These are phyloP conservation scores for Tubiluchus corallicola DNA, from an alignment of 2,888 invertebrate species.

Conservation along the genomic window DNA sequence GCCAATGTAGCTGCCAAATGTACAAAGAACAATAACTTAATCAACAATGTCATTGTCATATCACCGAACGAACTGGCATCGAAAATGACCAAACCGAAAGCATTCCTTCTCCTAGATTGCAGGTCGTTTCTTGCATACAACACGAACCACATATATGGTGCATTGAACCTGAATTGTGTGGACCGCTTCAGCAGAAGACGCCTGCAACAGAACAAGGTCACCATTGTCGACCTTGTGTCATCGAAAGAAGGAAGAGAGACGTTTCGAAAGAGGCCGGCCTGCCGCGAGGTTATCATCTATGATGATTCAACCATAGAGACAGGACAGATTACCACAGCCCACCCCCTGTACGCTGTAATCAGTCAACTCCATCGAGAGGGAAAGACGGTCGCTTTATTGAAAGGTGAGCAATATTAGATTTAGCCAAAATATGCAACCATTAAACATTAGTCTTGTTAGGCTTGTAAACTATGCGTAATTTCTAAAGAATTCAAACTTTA, in stretches of 20 bases:
- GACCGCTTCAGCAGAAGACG: slow-evolving; percentile 47
- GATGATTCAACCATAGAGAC: slow-evolving; percentile 45
- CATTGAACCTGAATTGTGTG: slow-evolving; percentile 40
- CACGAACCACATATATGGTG: slow-evolving; percentile 44
- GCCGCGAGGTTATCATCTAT: slow-evolving; percentile 45
- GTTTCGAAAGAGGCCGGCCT: slow-evolving; percentile 35
- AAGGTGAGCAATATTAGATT: too few relatives aligned
- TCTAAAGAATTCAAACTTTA: too few relatives aligned
- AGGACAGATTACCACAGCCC: slow-evolving; percentile 26
- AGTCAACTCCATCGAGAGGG: slow-evolving; percentile 46
- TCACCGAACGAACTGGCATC: not conserved
- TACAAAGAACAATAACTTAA: not conserved
- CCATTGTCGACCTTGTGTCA: slow-evolving; percentile 43
- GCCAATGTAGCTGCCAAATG: not conserved
- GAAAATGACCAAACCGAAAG: slow-evolving; percentile 13
- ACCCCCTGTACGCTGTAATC: slow-evolving; percentile 44
- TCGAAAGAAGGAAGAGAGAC: slow-evolving; percentile 43
- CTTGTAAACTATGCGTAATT: too few relatives aligned
- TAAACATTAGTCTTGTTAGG: too few relatives aligned
- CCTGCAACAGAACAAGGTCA: slow-evolving; percentile 44
- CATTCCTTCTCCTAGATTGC: slow-evolving; percentile 41
- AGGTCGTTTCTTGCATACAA: slow-evolving; percentile 50
- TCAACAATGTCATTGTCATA: not conserved
- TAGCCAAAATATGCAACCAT: too few relatives aligned
- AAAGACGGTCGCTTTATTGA: slow-evolving; percentile 42